Base-by-base conservation (phyloP, 2,113 vertebrate species). In the Gnathonemus echidnorhynchus region DNA sequence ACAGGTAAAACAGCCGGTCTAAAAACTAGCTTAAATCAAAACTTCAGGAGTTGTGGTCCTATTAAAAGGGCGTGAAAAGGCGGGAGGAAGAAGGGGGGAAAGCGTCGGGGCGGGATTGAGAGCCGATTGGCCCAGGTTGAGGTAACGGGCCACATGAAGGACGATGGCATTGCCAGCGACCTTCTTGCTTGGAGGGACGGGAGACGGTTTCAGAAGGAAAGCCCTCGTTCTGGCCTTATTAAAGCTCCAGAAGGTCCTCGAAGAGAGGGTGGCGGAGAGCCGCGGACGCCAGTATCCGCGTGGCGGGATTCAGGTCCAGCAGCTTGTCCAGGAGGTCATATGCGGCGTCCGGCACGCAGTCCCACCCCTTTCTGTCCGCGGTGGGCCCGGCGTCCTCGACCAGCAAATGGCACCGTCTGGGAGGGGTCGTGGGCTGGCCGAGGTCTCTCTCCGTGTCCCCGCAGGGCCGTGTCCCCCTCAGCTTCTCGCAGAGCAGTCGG, bases 291-390 rank as follows among this genome's bases (percentile, higher is more conserved):
- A 97, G 98, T 94, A 99, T 97, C 94, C 98, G 97, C 83, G 97
- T 97, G 74, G 93, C 95, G 17, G 98, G 98, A 93, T 99, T 99
- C 91, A 99, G 94, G 94, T 99, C 98, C 77, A 99, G 94, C 70
- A 99, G 96, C 92, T 94, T 96, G 94, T 99, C 98, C 87, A 99
- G 96, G n/a, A 99, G 96, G 90, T 98, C 94, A 17, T 99, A 99
- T 15, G 97, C 97, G 88, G 97, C 96, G 89, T 98, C 95, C 1
- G 98, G 97, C 88, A 99, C 97, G 1, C 90, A 91, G 92, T 96
- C 95, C 98, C 98, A 99, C 66, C 97, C 97, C 90, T 93, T 92
- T 85, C 91, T 66, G 42, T 93, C 94, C 7, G 92, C n/a, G 85
- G 90, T 58, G 46, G 1, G n/a, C 21, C 86, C 91, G 90, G 56